Evolutionary conservation across 2,113 vertebrate species (phyloP), one percentile per base, ranked within the genome.

Genomic region (Chloroceryle aenea): DNA sequence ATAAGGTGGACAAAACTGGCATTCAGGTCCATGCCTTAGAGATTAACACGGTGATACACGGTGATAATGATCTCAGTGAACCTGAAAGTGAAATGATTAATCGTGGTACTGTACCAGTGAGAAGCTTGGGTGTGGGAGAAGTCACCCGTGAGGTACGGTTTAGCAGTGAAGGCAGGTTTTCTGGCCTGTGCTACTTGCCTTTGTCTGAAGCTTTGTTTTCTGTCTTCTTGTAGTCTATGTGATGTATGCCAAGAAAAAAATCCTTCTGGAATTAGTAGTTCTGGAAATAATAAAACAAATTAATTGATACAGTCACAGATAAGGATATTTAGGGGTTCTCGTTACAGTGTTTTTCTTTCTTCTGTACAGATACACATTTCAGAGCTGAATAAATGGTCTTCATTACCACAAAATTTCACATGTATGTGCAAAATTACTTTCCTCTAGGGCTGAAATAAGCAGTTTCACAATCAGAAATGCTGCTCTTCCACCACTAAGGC

Each of bases 401-500:
- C 17, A 7, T n/a, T 83, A 30, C 38, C 66, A 22, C 27, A 26
- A 87, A 21, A 25, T 69, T 29, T 90, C 45, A 75, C 34, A 48
- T 0, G 1, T 80, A 29, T 14, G n/a, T 27, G 22, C 3, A 1
- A 63, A 40, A 45, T 17, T 4, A 7, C 34, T 30, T 85, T 77
- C 64, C 32, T 17, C 30, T 34, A 34, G 36, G 36, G 29, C 15
- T 55, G 45, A 83, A 36, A n/a, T 22, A 40, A 77, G 21, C 11
- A 32, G 30, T 68, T 77, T 34, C 53, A 38, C 43, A 23, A 12
- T 29, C 66, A 67, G 40, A 61, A 30, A 22, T 5, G 21, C 29
- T 32, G 68, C 48, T 80, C 4, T 30, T 83, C 19, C 0, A 0
- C 43, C 9, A 2, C 29, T 7, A 1, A 7, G 30, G n/a, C 52